Evolutionary conservation across 2,113 vertebrate species (phyloP).

Genomic region (Gallinago jamesoni): DNA sequence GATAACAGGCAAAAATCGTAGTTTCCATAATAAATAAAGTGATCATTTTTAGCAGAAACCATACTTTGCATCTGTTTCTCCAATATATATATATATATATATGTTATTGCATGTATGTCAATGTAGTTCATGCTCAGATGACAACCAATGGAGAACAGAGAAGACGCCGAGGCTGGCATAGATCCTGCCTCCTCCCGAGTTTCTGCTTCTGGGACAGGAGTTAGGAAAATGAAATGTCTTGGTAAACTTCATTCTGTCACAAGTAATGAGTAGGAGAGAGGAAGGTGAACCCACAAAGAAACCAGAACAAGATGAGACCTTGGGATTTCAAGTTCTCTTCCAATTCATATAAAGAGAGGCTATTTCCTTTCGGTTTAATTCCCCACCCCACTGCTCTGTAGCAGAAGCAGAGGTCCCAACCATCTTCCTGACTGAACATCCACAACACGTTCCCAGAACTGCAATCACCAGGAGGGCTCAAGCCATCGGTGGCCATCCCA

Average conservation of each 20-base stretch:
- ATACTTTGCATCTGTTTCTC: not conserved
- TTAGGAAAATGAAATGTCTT: constrained; percentile 1
- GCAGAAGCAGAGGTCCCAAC: not conserved
- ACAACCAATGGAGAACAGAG: not conserved
- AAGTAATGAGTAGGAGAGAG: not conserved
- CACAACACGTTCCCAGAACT: not conserved
- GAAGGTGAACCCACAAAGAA: constrained; percentile 21
- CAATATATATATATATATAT: not conserved
- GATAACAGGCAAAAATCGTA: not conserved
- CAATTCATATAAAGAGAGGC: not conserved
- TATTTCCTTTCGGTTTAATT: not conserved
- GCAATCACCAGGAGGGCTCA: not conserved
- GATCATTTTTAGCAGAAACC: not conserved
- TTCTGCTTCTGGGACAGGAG: constrained; percentile 16
- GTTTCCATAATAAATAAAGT: constrained; percentile 47
- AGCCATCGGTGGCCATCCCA: not conserved
- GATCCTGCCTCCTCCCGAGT: not conserved
- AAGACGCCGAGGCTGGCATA: not conserved
- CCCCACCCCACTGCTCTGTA: not conserved
- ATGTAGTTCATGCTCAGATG: constrained; percentile 8
- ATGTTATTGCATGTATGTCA: not conserved
- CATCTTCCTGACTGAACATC: not conserved
- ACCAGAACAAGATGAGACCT: not conserved
- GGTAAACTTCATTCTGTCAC: not conserved
- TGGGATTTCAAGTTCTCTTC: constrained; percentile 18